These are phyloP conservation scores for Lottia gigantea DNA, from an alignment of 2,888 invertebrate species.

Conservation along the genomic window DNA sequence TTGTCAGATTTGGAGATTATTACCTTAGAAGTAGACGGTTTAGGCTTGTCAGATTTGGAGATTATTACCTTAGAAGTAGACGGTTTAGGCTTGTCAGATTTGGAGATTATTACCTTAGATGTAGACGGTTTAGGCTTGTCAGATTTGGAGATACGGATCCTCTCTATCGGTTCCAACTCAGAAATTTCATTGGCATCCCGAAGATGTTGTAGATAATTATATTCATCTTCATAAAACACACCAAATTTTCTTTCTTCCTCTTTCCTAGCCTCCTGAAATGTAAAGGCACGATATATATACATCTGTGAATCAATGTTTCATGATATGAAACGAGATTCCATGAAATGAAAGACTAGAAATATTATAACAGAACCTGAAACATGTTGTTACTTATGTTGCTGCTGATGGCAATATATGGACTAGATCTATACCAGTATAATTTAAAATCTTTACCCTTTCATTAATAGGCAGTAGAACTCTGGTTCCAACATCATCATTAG, in stretches of 20 bases:
- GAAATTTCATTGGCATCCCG: slow-evolving; percentile 63
- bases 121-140: neutral
- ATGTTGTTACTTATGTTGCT: too few relatives aligned
- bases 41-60: too few relatives aligned
- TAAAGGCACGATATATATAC: too few relatives aligned
- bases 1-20: too few relatives aligned
- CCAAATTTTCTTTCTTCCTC: slow-evolving; percentile 83
- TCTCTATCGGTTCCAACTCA: slow-evolving; percentile 32
- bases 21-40: too few relatives aligned
- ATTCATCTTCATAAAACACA: slow-evolving; percentile 93
- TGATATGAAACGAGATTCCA: too few relatives aligned
- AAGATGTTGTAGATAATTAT: slow-evolving; percentile 93
- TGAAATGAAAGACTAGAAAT: too few relatives aligned
- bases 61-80: too few relatives aligned
- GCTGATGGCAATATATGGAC: too few relatives aligned
- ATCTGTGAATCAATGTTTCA: too few relatives aligned
- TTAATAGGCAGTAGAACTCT: slow-evolving; percentile 75
- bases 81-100: neutral
- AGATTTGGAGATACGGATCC: slow-evolving; percentile 13
- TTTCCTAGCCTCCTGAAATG: slow-evolving; percentile 29
- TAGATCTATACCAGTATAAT: too few relatives aligned
- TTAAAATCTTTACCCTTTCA: slow-evolving; percentile 39
- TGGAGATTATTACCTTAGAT: neutral
- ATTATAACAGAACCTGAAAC: too few relatives aligned
- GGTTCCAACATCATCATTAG: slow-evolving; percentile 90